Conservation (phyloP, 2,113 vertebrate species). For the Tetraodon nigroviridis region DNA sequence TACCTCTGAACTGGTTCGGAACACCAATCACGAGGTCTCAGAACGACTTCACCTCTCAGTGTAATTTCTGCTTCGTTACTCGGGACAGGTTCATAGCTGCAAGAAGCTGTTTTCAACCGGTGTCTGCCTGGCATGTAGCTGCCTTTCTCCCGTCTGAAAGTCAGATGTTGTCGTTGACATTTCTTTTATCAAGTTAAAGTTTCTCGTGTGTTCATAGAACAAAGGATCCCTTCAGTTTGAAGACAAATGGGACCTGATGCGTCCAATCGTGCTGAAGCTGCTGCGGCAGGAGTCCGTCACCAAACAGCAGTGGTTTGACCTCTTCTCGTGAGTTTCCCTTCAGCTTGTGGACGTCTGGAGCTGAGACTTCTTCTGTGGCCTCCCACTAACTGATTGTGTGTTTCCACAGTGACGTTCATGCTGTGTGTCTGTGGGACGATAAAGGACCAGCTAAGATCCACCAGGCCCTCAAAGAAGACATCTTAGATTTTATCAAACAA, state of each 20-base stretch:
- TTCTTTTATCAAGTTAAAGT: no score
- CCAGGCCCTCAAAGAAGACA: constrained; percentile 98
- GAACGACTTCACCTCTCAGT: no score
- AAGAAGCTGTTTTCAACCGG: no score
- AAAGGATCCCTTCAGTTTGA: constrained; percentile 99
- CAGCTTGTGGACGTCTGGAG: background rate
- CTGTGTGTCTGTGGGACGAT: constrained; percentile 98
- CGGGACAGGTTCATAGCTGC: no score
- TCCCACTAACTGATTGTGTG: background rate
- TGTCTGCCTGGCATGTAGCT: no score
- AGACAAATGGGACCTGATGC: constrained; percentile 99
- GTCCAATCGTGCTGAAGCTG: constrained; percentile 95
- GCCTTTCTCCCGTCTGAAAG: no score
- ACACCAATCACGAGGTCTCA: no score
- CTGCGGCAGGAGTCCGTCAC: constrained; percentile 97
- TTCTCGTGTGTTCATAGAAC: constrained; percentile 74
- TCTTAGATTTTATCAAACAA: constrained; percentile 99
- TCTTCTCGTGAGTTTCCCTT: constrained; percentile 88
- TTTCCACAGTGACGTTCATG: constrained; percentile 89
- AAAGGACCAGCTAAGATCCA: constrained; percentile 99
- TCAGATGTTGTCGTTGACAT: no score
- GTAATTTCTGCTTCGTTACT: no score
- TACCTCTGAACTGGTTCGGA: no score
- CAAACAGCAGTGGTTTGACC: constrained; percentile 98
- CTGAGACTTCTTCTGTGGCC: background rate